phyloP scores from a whole-genome alignment of 92 coral and sea anemone genomes.

The Parazoanthus atlanticus region DNA sequence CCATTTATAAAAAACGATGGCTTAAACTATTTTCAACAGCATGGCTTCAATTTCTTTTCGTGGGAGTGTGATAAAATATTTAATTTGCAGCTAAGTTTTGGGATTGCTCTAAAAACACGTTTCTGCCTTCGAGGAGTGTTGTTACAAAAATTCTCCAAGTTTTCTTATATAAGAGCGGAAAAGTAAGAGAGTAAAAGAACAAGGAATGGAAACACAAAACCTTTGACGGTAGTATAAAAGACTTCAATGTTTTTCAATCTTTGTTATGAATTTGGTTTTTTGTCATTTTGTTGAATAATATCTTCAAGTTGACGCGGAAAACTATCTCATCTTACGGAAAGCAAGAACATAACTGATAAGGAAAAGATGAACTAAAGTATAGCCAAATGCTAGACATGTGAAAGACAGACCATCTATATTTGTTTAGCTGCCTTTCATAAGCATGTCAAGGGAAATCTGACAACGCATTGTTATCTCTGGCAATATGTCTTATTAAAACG shows the following conservation, averaged over 20 bases:
- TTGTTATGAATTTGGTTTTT: background rate
- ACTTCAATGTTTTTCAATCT: background rate
- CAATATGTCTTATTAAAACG: background rate
- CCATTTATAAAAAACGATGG: conserved; percentile 1
- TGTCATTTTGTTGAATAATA: background rate
- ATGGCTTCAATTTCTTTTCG: background rate
- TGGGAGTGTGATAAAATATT: background rate
- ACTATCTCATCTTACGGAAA: background rate
- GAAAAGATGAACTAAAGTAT: background rate
- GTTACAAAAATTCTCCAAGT: background rate
- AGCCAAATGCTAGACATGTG: background rate
- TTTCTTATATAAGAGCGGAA: background rate
- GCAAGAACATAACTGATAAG: background rate
- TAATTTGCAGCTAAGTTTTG: background rate
- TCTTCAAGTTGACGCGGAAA: background rate
- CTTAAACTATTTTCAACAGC: background rate
- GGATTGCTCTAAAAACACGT: no score
- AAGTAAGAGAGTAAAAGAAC: background rate
- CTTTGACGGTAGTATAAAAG: background rate
- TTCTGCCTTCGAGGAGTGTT: background rate
- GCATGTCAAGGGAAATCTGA: background rate
- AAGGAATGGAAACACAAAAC: background rate
- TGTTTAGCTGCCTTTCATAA: conserved; percentile 25
- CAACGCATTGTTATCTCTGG: conserved; percentile 3
- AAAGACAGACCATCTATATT: conserved; percentile 21